These are phyloP conservation scores for Gasterosteus aculeatus DNA, from an alignment of 2,113 vertebrate genomes.

Conservation along the genomic window DNA sequence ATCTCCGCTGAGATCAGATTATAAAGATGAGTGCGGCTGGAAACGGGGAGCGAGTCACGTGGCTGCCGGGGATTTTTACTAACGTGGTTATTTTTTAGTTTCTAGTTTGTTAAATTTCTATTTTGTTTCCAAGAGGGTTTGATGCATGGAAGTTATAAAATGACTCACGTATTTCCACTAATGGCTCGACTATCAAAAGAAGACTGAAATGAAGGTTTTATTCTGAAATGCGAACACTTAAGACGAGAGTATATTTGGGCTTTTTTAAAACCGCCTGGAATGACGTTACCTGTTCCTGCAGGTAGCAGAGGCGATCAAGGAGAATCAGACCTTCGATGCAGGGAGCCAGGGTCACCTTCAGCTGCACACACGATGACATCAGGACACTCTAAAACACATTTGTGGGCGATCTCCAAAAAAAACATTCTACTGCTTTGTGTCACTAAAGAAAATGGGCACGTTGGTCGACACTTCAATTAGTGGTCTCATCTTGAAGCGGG, in stretches of 20 bases:
- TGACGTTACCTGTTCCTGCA: conserved; percentile 93
- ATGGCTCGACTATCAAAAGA: too few relatives aligned
- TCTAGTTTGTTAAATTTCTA: background rate
- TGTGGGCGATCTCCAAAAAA: conserved; percentile 14
- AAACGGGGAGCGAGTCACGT: background rate
- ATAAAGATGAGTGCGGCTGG: conserved; percentile 16
- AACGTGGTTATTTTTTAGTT: background rate
- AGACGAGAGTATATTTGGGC: background rate
- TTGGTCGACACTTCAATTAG: conserved; percentile 58
- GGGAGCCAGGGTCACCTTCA: conserved; percentile 94
- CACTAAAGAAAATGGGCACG: conserved; percentile 42
- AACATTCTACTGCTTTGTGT: conserved; percentile 49
- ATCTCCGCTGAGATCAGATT: conserved; percentile 41
- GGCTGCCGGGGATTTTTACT: background rate
- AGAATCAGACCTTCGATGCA: conserved; percentile 95
- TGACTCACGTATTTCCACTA: background rate
- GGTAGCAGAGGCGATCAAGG: conserved; percentile 94
- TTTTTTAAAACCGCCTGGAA: background rate
- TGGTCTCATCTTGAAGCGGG: conserved; percentile 23
- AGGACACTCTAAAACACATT: background rate
- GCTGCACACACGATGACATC: conserved; percentile 71
- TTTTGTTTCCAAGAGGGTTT: background rate
- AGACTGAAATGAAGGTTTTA: too few relatives aligned
- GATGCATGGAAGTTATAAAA: background rate
- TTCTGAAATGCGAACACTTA: background rate